Evolutionary conservation across 2,113 vertebrate genomes (phyloP).

Genomic region (Lipophrys pholis): DNA sequence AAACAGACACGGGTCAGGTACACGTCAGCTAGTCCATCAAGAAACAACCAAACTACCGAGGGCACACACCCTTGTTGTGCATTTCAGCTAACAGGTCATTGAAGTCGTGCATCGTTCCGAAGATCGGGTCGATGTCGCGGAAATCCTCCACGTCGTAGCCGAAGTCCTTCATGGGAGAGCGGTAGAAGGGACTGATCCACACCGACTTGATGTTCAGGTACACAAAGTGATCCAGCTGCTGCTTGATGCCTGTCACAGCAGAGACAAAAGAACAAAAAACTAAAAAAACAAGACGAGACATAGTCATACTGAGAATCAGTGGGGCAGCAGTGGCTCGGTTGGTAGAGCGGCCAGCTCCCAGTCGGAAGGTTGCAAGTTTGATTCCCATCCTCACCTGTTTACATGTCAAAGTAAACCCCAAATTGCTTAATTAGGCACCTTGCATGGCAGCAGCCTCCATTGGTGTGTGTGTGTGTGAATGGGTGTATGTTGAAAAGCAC

Average conservation of each 20-base stretch:
- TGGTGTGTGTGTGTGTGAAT: no score
- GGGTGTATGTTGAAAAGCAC: no score
- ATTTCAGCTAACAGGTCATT: slow-evolving; percentile 89
- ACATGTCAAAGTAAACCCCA: no score
- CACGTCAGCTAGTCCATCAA: background rate
- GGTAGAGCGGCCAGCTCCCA: no score
- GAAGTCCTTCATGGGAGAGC: slow-evolving; percentile 91
- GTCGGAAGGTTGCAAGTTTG: no score
- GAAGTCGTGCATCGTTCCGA: slow-evolving; percentile 95
- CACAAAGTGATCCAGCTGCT: slow-evolving; percentile 89
- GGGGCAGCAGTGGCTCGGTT: no score
- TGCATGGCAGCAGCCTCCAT: no score
- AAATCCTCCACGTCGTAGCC: slow-evolving; percentile 95
- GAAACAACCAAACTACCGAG: background rate
- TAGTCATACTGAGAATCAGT: no score
- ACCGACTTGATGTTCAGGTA: slow-evolving; percentile 91
- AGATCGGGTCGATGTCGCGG: slow-evolving; percentile 89
- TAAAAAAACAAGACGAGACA: no score
- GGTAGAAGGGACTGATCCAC: slow-evolving; percentile 94
- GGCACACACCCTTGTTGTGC: slow-evolving; percentile 88
- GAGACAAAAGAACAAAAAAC: background rate
- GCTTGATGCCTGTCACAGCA: slow-evolving; percentile 85
- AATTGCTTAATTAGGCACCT: no score
- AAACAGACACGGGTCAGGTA: background rate
- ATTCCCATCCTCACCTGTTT: no score